A percentile compares a stretch with the other conserved stretches of the same genome.
Evolutionary conservation across 2,797 vertebrate genomes (phyloP).

Genomic region (Eulemur mongoz): DNA sequence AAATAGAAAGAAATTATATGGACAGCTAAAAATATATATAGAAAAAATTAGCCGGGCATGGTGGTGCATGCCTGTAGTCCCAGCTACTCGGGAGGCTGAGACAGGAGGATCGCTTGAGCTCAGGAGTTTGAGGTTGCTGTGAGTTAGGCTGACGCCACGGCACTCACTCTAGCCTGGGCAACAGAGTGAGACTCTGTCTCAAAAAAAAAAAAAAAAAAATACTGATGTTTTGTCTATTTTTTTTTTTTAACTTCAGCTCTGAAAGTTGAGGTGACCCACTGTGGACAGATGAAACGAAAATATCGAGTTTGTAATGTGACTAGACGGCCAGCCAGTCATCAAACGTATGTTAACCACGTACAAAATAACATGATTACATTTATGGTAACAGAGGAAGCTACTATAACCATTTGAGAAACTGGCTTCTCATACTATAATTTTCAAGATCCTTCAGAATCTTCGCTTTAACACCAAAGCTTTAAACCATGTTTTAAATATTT

Average conservation of each 20-base stretch:
- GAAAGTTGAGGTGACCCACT: conserved; percentile 99
- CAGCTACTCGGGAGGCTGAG: no score
- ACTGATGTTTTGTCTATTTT: conserved; percentile 60
- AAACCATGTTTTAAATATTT: conserved; percentile 1
- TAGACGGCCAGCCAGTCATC: conserved; percentile 97
- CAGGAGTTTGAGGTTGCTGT: no score
- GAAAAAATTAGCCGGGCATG: no score
- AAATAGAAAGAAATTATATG: background rate
- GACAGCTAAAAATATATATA: no score
- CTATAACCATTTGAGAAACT: conserved; percentile 24
- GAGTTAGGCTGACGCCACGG: no score
- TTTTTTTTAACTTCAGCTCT: conserved; percentile 87
- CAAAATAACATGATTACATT: conserved; percentile 5
- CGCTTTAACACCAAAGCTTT: background rate
- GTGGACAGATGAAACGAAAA: conserved; percentile 99
- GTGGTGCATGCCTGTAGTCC: no score
- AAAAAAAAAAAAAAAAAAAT: background rate
- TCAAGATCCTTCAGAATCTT: background rate
- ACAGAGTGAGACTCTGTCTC: no score
- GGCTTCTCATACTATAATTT: background rate
- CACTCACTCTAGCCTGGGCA: no score
- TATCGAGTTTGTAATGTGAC: conserved; percentile 99
- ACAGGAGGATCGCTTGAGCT: no score
- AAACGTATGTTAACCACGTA: conserved; percentile 90
- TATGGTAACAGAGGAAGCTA: conserved; percentile 21